These are phyloP conservation scores for Zonotrichia albicollis DNA, from an alignment of 2,797 vertebrate species.

Conservation along the genomic window DNA sequence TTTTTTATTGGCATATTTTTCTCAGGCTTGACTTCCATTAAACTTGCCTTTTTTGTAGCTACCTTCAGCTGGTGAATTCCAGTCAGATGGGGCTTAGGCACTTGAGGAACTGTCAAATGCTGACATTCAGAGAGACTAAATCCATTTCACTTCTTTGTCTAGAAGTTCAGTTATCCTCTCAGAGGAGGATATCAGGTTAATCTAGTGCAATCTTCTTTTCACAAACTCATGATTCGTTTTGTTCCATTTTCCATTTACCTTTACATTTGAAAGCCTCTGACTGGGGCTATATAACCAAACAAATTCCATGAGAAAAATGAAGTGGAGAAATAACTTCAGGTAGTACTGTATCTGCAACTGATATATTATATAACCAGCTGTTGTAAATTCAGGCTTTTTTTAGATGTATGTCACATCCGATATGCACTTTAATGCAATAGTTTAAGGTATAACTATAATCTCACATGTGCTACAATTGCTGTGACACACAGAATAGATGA, in stretches of 20 bases:
- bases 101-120: slow-evolving; percentile 15
- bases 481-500: slow-evolving; percentile 10
- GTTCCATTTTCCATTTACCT: neutral
- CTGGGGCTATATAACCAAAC: slow-evolving; percentile 19
- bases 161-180: slow-evolving; percentile 4
- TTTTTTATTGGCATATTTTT: neutral
- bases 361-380: slow-evolving; percentile 7
- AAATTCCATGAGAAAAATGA: slow-evolving; percentile 43
- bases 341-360: slow-evolving; percentile 13
- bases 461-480: slow-evolving; percentile 27
- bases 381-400: slow-evolving; percentile 49
- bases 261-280: slow-evolving; percentile 8
- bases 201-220: slow-evolving; percentile 13
- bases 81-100: neutral
- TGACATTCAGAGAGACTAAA: slow-evolving; percentile 43
- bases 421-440: slow-evolving; percentile 6
- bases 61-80: neutral
- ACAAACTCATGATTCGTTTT: slow-evolving; percentile 19
- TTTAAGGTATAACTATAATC: slow-evolving; percentile 49
- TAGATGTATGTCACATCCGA: slow-evolving; percentile 53
- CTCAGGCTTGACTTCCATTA: neutral
- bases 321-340: slow-evolving; percentile 47
- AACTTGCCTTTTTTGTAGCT: neutral
- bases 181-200: neutral
- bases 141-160: slow-evolving; percentile 42